phyloP scores from a whole-genome alignment of 2,888 invertebrate genomes.

The Hedychridium roseum region DNA sequence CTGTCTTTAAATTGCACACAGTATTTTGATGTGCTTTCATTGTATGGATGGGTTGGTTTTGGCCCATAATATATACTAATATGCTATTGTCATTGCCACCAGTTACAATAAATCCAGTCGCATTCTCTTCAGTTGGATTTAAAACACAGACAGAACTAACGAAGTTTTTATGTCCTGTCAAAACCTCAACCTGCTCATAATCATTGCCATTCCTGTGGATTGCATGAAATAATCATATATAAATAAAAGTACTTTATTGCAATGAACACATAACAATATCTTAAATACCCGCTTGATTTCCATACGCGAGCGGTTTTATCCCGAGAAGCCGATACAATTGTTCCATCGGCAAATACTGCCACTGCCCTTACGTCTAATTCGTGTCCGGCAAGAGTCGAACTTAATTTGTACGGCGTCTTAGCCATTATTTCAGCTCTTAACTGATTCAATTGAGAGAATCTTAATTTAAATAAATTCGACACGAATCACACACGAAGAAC shows the following conservation, averaged over 20 bases:
- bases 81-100: conserved; percentile 90
- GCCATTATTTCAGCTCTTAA: too few relatives aligned
- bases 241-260: not conserved
- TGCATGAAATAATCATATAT: conserved; percentile 2
- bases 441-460: too few relatives aligned
- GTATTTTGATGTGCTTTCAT: conserved; percentile 82
- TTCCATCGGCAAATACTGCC: conserved; percentile 71
- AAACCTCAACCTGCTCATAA: conserved; percentile 73
- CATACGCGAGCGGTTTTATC: conserved; percentile 89
- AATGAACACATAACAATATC: conserved; percentile 7
- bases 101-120: conserved; percentile 83
- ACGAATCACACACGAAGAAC: too few relatives aligned
- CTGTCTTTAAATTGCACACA: conserved; percentile 69
- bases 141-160: conserved; percentile 83
- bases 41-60: conserved; percentile 72
- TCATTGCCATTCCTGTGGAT: conserved; percentile 68
- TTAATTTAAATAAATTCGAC: too few relatives aligned
- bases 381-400: conserved; percentile 81
- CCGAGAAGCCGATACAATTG: conserved; percentile 86
- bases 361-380: conserved; percentile 86
- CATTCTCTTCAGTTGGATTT: conserved; percentile 74
- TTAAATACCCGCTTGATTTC: conserved; percentile 76
- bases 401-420: conserved; percentile 74
- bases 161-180: conserved; percentile 85
- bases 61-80: conserved; percentile 78